These are phyloP conservation scores for Geococcyx californianus DNA, from an alignment of 2,113 vertebrate genomes.

Conservation along the genomic window DNA sequence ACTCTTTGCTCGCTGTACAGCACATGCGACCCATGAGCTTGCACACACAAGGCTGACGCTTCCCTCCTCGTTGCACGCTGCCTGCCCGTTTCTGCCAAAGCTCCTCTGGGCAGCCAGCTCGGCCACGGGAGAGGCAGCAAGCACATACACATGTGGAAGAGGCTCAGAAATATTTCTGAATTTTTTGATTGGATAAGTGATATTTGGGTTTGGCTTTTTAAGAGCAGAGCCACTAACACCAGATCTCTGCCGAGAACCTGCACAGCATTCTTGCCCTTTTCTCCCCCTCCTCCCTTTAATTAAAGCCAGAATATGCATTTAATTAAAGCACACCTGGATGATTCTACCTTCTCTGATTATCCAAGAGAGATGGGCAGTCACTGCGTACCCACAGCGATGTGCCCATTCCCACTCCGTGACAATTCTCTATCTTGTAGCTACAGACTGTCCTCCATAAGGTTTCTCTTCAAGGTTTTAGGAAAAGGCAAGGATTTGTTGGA, in stretches of 20 bases:
- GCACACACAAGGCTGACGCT: neutral
- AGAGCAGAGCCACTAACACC: neutral
- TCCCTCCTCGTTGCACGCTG: neutral
- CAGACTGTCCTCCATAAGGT: neutral
- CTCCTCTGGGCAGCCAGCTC: neutral
- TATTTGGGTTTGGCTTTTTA: neutral
- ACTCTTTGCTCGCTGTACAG: neutral
- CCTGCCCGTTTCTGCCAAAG: neutral
- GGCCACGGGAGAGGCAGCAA: fast-evolving
- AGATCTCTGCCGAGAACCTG: neutral
- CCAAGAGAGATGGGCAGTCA: neutral
- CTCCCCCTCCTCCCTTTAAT: neutral
- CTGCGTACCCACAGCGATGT: neutral
- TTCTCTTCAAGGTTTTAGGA: neutral
- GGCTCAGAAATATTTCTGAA: neutral
- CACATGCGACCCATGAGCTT: neutral
- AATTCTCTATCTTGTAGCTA: neutral
- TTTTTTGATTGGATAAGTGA: neutral
- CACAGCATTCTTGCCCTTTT: neutral
- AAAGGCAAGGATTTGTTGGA: neutral
- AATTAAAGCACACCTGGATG: neutral
- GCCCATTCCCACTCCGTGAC: neutral
- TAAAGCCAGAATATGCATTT: neutral
- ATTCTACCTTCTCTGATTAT: neutral
- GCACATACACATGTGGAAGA: fast-evolving